phyloP scores from a whole-genome alignment of 1,140 invertebrate genomes.

The Scaptomyza graminum region DNA sequence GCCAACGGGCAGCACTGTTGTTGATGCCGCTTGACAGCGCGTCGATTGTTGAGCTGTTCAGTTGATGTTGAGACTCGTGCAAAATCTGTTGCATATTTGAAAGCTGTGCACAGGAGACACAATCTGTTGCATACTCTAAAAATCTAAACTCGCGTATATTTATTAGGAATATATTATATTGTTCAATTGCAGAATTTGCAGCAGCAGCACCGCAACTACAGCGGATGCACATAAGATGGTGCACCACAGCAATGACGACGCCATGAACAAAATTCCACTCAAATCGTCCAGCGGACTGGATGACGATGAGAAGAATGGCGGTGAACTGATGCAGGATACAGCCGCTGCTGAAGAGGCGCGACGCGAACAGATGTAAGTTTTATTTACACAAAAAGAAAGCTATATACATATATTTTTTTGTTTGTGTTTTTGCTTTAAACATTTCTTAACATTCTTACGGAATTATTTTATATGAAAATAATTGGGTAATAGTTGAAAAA shows the following conservation, averaged over 20 bases:
- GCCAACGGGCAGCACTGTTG: constrained; percentile 2
- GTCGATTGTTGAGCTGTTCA: constrained; percentile 34
- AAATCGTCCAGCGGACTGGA: constrained; percentile 74
- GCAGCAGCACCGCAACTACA: constrained; percentile 41
- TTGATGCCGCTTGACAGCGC: constrained; percentile 20
- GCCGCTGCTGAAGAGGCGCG: constrained; percentile 77
- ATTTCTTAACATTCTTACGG: too few relatives aligned
- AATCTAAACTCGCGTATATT: background rate
- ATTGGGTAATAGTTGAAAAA: too few relatives aligned
- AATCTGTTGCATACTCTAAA: constrained; percentile 43
- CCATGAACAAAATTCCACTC: constrained; percentile 82
- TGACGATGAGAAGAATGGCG: constrained; percentile 80
- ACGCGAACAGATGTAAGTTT: constrained; percentile 75
- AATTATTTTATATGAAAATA: too few relatives aligned
- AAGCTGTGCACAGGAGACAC: background rate
- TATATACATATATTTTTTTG: too few relatives aligned
- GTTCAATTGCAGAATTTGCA: constrained; percentile 8
- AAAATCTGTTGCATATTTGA: constrained; percentile 64
- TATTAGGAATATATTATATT: background rate
- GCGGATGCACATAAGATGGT: constrained; percentile 81
- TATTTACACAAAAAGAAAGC: too few relatives aligned
- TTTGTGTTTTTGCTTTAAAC: too few relatives aligned
- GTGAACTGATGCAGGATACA: constrained; percentile 77
- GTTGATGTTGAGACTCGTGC: constrained; percentile 43
- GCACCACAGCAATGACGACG: constrained; percentile 79